A percentile compares a stretch with the other conserved stretches of the same genome.
Evolutionary conservation across 2,113 vertebrate species (phyloP).

Genomic region (Antechinus stuartii): DNA sequence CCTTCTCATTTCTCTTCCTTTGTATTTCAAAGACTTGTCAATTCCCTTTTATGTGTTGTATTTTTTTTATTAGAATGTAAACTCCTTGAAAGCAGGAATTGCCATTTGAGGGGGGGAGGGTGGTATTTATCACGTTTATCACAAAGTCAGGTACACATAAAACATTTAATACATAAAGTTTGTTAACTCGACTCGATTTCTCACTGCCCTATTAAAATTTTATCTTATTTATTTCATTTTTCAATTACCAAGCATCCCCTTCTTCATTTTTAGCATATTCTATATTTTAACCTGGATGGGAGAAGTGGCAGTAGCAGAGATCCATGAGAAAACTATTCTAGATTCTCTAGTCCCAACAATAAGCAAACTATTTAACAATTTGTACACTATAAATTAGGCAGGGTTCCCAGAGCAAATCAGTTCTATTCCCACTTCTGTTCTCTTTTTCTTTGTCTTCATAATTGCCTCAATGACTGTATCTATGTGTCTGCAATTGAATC

Average conservation of each 20-base stretch:
- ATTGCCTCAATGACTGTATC: background rate
- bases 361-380: constrained; percentile 16
- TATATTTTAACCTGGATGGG: background rate
- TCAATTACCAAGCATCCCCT: background rate
- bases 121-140: background rate
- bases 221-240: constrained; percentile 17
- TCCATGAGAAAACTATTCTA: background rate
- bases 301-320: background rate
- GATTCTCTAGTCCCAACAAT: background rate
- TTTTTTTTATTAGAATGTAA: background rate
- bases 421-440: constrained; percentile 9
- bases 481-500: background rate
- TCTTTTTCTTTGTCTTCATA: constrained; percentile 7
- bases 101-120: no score
- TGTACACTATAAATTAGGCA: background rate
- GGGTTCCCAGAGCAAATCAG: background rate
- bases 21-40: background rate
- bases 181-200: background rate
- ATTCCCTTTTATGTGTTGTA: background rate
- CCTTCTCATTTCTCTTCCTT: background rate
- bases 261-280: background rate
- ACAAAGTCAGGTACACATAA: background rate
- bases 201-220: background rate
- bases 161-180: background rate
- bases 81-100: background rate